Evolutionary conservation across 2,113 vertebrate genomes (phyloP).

Genomic region (Sialia sialis): DNA sequence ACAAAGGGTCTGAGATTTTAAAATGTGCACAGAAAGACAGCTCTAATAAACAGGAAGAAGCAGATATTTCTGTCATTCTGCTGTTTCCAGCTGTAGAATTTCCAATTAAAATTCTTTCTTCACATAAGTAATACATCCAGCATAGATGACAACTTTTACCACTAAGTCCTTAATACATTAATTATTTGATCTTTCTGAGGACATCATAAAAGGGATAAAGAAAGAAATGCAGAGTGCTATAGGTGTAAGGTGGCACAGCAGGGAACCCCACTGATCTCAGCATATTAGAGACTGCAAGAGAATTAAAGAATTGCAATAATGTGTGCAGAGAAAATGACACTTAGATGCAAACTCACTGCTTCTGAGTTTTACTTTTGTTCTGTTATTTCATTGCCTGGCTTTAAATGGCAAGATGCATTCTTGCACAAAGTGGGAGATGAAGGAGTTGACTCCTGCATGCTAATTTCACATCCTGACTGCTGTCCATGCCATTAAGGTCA

Average conservation of each 20-base stretch:
- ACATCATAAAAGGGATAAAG: constrained; percentile 1
- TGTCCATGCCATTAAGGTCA: not conserved
- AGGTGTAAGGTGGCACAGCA: constrained; percentile 61
- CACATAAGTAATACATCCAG: constrained; percentile 16
- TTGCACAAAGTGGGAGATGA: not conserved
- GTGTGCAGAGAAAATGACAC: constrained; percentile 23
- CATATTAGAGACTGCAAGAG: not conserved
- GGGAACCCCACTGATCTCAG: constrained; percentile 62
- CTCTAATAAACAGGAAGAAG: constrained; percentile 49
- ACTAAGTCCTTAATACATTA: constrained; percentile 58
- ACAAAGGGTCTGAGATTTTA: not conserved
- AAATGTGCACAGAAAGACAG: not conserved
- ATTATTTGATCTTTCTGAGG: constrained; percentile 67
- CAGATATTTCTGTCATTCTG: not conserved
- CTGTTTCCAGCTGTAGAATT: constrained; percentile 52
- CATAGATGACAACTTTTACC: constrained; percentile 47
- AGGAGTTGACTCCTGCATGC: not conserved
- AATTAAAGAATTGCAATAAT: constrained; percentile 49
- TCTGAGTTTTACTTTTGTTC: not conserved
- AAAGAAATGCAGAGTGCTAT: constrained; percentile 4
- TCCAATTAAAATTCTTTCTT: constrained; percentile 63
- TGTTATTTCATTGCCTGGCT: not conserved
- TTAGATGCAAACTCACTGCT: constrained; percentile 33
- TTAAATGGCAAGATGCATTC: not conserved
- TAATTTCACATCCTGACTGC: not conserved